Evolutionary conservation across 2,888 invertebrate species (phyloP).

Genomic region (Noctuana brunneofusca): DNA sequence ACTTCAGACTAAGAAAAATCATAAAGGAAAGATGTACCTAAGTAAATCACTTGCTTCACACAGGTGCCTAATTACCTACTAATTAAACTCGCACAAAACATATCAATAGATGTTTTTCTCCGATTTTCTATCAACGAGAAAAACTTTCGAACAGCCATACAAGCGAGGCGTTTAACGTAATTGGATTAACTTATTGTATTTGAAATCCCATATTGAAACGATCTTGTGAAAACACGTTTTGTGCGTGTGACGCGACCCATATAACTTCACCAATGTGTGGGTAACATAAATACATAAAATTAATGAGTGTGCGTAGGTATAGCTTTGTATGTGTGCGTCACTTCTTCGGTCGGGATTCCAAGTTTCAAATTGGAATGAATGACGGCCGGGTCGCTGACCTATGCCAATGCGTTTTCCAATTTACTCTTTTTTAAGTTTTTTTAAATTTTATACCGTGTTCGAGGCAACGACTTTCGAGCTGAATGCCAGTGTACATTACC

Average conservation of each 20-base stretch:
- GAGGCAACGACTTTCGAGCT: not conserved
- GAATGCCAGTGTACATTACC: not conserved
- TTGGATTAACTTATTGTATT: slow-evolving; percentile 35
- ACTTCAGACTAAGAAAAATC: no score
- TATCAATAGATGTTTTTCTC: slow-evolving; percentile 18
- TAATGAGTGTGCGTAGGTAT: slow-evolving; percentile 69
- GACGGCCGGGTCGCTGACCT: slow-evolving; percentile 80
- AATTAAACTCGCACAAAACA: not conserved
- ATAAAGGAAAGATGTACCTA: no score
- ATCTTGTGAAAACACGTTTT: slow-evolving; percentile 51
- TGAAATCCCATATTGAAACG: slow-evolving; percentile 43
- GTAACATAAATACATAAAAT: slow-evolving; percentile 62
- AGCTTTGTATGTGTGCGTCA: slow-evolving; percentile 60
- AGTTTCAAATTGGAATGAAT: slow-evolving; percentile 80
- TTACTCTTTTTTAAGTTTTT: slow-evolving; percentile 11
- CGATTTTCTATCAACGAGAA: slow-evolving; percentile 1
- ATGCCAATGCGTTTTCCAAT: slow-evolving; percentile 57
- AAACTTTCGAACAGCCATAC: not conserved
- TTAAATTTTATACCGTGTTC: slow-evolving; percentile 10
- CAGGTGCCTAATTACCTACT: no score
- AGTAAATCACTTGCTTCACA: no score
- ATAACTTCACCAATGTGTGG: slow-evolving; percentile 53
- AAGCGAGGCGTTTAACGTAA: slow-evolving; percentile 8
- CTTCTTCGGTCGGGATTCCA: slow-evolving; percentile 64
- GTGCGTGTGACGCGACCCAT: slow-evolving; percentile 68